phyloP scores from a whole-genome alignment of 2,888 invertebrate genomes.

The Lamellibrachia satsuma region DNA sequence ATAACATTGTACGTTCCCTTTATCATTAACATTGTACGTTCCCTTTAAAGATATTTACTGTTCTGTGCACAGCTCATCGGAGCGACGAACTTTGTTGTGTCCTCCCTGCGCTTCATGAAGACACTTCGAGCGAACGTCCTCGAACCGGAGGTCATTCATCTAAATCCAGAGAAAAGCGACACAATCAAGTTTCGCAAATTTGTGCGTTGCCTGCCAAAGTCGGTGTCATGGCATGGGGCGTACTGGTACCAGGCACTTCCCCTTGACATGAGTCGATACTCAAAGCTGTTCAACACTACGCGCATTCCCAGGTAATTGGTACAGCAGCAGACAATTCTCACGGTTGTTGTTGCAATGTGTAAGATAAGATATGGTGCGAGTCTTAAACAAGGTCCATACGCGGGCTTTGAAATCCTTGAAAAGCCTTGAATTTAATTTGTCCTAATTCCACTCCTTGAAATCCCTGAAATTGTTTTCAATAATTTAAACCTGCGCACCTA shows the following conservation, averaged over 20 bases:
- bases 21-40: too few species aligned
- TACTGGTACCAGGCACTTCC: constrained; percentile 89
- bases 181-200: constrained; percentile 37
- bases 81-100: constrained; percentile 82
- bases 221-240: constrained; percentile 82
- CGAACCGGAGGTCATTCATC: constrained; percentile 92
- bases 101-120: constrained; percentile 78
- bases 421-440: too few species aligned
- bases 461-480: too few species aligned
- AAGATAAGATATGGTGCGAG: background rate
- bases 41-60: background rate
- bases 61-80: constrained; percentile 67
- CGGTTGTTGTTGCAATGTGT: background rate
- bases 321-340: too few species aligned
- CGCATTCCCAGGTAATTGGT: constrained; percentile 77
- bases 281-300: constrained; percentile 86
- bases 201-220: constrained; percentile 74
- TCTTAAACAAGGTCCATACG: too few species aligned
- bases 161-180: constrained; percentile 82
- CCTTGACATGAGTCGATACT: constrained; percentile 96
- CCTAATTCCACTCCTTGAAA: too few species aligned
- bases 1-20: too few species aligned
- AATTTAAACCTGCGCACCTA: too few species aligned
- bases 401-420: too few species aligned
- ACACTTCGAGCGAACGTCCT: constrained; percentile 80